A percentile compares a stretch with the other conserved stretches of the same genome.
These are phyloP conservation scores for Platycnemis pennipes DNA, from an alignment of 2,888 invertebrate genomes.

Conservation along the genomic window DNA sequence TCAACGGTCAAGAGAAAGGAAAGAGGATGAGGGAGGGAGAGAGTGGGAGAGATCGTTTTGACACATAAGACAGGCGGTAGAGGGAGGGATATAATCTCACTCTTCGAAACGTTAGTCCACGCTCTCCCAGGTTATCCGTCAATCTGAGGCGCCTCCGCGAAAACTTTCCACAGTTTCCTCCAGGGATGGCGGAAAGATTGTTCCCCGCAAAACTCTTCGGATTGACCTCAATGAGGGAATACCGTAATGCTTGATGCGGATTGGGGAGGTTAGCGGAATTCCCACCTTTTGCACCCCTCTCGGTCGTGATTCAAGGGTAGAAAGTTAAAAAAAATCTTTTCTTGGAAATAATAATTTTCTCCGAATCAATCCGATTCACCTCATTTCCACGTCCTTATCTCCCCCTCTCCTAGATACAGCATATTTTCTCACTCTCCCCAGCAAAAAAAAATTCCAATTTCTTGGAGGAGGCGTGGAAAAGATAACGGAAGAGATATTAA, in stretches of 20 bases:
- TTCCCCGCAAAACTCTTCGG: not conserved
- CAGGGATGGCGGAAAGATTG: not conserved
- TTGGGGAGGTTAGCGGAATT: not conserved
- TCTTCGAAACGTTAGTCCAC: too few relatives aligned
- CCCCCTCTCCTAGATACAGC: not conserved
- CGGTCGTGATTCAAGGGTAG: not conserved
- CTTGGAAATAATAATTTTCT: not conserved
- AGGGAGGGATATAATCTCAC: too few relatives aligned
- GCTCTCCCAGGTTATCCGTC: not conserved
- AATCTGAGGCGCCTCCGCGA: not conserved
- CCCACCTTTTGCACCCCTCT: not conserved
- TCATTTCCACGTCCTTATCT: not conserved
- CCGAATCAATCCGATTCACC: not conserved
- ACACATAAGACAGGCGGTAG: too few relatives aligned
- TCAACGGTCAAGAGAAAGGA: too few relatives aligned
- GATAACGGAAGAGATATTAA: not conserved
- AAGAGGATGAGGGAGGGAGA: too few relatives aligned
- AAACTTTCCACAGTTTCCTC: not conserved
- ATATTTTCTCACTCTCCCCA: not conserved
- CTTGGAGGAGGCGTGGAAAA: not conserved
- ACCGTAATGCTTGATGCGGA: not conserved
- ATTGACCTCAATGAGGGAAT: not conserved
- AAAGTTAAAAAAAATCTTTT: not conserved
- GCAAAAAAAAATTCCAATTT: not conserved
- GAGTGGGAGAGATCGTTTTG: too few relatives aligned